Conservation (phyloP, 2,113 vertebrate genomes). For the Egretta garzetta region DNA sequence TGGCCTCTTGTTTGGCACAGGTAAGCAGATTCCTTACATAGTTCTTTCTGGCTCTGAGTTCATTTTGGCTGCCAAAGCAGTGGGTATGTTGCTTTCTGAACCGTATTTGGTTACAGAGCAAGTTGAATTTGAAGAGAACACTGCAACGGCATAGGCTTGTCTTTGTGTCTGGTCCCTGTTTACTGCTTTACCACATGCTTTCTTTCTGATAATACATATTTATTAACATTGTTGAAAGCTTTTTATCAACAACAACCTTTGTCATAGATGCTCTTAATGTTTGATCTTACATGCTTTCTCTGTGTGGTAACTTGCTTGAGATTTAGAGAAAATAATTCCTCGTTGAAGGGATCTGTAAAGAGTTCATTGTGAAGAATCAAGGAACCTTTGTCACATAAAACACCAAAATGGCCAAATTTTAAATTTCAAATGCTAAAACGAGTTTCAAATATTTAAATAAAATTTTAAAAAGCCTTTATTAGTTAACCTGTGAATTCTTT, state of each 20-base stretch:
- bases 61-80: background rate
- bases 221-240: background rate
- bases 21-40: constrained; percentile 9
- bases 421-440: background rate
- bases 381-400: background rate
- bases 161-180: background rate
- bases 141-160: background rate
- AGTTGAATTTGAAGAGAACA: background rate
- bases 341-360: background rate
- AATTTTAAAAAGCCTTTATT: background rate
- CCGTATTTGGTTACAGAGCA: background rate
- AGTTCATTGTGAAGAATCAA: background rate
- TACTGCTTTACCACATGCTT: background rate
- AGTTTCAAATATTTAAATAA: background rate
- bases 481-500: background rate
- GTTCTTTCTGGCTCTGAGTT: background rate
- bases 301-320: background rate
- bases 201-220: background rate
- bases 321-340: background rate
- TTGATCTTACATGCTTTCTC: background rate
- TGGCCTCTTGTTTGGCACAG: background rate
- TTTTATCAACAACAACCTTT: background rate
- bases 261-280: background rate
- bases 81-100: background rate
- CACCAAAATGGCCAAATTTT: background rate